phyloP scores from a whole-genome alignment of 2,113 vertebrate genomes.

The Cynopterus brachyotis region DNA sequence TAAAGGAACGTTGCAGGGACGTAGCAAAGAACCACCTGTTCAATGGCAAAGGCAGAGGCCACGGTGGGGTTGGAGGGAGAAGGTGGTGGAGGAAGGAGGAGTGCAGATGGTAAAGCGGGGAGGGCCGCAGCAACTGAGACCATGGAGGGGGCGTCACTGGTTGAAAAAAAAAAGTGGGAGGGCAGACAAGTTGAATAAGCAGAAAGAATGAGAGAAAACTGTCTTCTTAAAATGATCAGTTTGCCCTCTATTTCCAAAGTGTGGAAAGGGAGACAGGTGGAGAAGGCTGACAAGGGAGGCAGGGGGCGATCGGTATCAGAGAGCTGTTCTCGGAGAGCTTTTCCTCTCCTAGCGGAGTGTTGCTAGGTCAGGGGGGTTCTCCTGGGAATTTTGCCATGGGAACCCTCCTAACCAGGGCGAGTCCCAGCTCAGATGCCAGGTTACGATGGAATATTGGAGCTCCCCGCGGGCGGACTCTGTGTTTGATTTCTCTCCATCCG shows the following conservation, averaged over 20 bases:
- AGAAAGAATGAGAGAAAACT: background rate
- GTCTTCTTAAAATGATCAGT: background rate
- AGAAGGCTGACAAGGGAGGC: background rate
- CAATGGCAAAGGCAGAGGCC: background rate
- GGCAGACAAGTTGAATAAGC: background rate
- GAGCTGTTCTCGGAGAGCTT: background rate
- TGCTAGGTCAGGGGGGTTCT: background rate
- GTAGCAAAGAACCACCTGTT: background rate
- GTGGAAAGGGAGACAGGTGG: background rate
- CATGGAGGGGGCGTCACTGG: background rate
- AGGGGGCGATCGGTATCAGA: background rate
- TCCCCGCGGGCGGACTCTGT: rapidly evolving
- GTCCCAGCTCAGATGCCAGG: background rate
- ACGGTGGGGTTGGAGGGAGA: background rate
- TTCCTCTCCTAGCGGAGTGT: background rate
- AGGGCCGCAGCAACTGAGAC: background rate
- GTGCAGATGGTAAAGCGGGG: background rate
- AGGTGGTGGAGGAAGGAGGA: rapidly evolving
- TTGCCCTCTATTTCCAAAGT: background rate
- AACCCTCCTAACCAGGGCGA: background rate
- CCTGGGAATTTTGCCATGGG: slow-evolving; percentile 27
- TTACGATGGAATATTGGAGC: background rate
- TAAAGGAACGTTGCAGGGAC: background rate
- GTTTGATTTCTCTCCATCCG: background rate
- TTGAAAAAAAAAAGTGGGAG: background rate